These are phyloP conservation scores for Epizoanthus ramosus DNA, from an alignment of 92 coral and sea anemone species.

Conservation along the genomic window DNA sequence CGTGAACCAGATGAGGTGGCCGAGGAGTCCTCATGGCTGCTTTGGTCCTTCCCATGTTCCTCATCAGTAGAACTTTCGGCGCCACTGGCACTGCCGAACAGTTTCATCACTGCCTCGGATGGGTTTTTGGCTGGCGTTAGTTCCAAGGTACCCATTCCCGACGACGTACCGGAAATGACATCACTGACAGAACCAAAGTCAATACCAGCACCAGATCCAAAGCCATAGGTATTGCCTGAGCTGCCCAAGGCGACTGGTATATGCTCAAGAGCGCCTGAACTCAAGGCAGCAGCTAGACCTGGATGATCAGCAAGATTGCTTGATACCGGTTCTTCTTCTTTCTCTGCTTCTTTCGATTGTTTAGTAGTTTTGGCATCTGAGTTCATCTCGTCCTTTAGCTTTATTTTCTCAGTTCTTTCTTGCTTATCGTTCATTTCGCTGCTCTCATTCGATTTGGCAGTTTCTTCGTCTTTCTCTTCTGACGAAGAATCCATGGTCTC, in stretches of 20 bases:
- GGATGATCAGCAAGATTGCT: slow-evolving; percentile 61
- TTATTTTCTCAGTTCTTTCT: not conserved
- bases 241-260: slow-evolving; percentile 72
- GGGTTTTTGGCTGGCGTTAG: slow-evolving; percentile 76
- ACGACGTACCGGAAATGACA: slow-evolving; percentile 65
- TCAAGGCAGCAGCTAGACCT: slow-evolving; percentile 69
- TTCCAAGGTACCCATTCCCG: slow-evolving; percentile 81
- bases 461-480: slow-evolving; percentile 20
- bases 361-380: not conserved
- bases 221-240: slow-evolving; percentile 65
- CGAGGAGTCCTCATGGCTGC: slow-evolving; percentile 10
- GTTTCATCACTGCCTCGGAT: slow-evolving; percentile 68
- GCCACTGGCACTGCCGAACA: slow-evolving; percentile 60
- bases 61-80: slow-evolving; percentile 35
- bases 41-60: slow-evolving; percentile 34
- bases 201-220: slow-evolving; percentile 68
- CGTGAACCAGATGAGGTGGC: slow-evolving; percentile 19
- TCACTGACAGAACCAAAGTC: slow-evolving; percentile 67
- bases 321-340: slow-evolving; percentile 13
- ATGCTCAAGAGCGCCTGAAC: slow-evolving; percentile 59
- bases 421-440: not conserved
- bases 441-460: slow-evolving; percentile 1
- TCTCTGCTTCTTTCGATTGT: not conserved
- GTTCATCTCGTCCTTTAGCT: not conserved
- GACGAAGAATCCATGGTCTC: slow-evolving; percentile 15